A percentile compares a stretch with the other conserved stretches of the same genome.
Evolutionary conservation across 2,113 vertebrate species (phyloP).

Genomic region (Nerophis lumbriciformis): DNA sequence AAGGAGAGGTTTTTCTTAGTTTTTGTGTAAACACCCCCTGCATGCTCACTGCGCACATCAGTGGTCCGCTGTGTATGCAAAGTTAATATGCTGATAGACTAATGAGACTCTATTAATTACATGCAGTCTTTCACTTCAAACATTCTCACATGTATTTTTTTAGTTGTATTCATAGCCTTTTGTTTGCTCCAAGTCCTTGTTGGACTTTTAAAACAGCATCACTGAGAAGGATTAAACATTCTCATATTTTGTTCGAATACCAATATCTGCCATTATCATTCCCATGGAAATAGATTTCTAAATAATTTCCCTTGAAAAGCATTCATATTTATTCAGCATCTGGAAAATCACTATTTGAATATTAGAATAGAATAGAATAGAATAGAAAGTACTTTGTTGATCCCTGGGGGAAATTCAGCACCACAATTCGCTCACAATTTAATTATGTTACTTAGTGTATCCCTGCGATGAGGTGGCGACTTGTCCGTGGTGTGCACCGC

Average conservation of each 20-base stretch:
- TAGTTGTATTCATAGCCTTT: not conserved
- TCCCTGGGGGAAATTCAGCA: no score
- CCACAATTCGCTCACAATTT: no score
- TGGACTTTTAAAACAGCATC: no score
- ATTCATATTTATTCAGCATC: slow-evolving; percentile 8
- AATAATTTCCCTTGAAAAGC: slow-evolving; percentile 9
- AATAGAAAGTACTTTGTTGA: no score
- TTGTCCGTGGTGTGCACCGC: no score
- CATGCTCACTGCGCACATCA: slow-evolving; percentile 46
- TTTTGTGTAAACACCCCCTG: slow-evolving; percentile 43
- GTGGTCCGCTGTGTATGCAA: slow-evolving; percentile 47
- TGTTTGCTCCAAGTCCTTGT: not conserved
- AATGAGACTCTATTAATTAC: slow-evolving; percentile 34
- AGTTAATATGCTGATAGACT: slow-evolving; percentile 35
- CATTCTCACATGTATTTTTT: not conserved
- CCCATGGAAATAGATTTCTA: slow-evolving; percentile 11
- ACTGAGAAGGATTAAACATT: no score
- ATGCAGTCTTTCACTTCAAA: not conserved
- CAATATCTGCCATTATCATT: not conserved
- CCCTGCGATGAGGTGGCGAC: no score
- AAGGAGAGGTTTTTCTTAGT: slow-evolving; percentile 34
- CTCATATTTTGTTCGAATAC: not conserved
- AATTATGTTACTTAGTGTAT: no score
- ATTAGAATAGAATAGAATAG: slow-evolving; percentile 2
- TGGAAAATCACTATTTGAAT: slow-evolving; percentile 4